A percentile compares a stretch with the other conserved stretches of the same genome.
Evolutionary conservation across 2,888 invertebrate genomes (phyloP).

Genomic region (Macropis europaea): DNA sequence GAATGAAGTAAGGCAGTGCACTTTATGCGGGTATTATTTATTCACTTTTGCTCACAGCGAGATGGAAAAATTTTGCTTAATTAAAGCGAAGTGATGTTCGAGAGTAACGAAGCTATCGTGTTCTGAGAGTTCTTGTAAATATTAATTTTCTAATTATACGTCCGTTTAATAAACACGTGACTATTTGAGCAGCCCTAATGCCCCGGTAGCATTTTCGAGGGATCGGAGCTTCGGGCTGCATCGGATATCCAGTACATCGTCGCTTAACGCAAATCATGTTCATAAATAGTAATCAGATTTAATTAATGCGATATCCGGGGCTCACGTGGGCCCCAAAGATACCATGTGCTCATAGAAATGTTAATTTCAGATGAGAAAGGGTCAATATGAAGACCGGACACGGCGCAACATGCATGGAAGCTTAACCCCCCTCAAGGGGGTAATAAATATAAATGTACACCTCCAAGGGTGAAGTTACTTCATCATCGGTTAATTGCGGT

Average conservation of each 20-base stretch:
- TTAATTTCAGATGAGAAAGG: slow-evolving; percentile 29
- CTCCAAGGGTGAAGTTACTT: slow-evolving; percentile 23
- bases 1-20: neutral
- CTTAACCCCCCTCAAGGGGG: slow-evolving; percentile 33
- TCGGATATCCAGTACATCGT: neutral
- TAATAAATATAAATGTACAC: slow-evolving; percentile 31
- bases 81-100: too few species aligned
- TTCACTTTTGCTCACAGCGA: neutral
- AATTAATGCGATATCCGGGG: slow-evolving; percentile 12
- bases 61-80: too few species aligned
- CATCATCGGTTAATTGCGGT: slow-evolving; percentile 37
- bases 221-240: neutral
- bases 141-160: too few species aligned
- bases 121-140: too few species aligned
- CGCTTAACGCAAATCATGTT: neutral
- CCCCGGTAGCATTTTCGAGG: neutral
- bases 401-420: slow-evolving; percentile 13
- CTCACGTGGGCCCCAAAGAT: slow-evolving; percentile 1
- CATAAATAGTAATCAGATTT: slow-evolving; percentile 13
- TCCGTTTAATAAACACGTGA: too few species aligned
- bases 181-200: neutral
- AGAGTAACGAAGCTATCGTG: too few species aligned
- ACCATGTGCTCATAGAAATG: slow-evolving; percentile 23
- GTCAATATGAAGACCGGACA: slow-evolving; percentile 28
- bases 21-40: too few species aligned